Evolutionary conservation across 2,113 vertebrate genomes (phyloP).

Genomic region (Anolis carolinensis): DNA sequence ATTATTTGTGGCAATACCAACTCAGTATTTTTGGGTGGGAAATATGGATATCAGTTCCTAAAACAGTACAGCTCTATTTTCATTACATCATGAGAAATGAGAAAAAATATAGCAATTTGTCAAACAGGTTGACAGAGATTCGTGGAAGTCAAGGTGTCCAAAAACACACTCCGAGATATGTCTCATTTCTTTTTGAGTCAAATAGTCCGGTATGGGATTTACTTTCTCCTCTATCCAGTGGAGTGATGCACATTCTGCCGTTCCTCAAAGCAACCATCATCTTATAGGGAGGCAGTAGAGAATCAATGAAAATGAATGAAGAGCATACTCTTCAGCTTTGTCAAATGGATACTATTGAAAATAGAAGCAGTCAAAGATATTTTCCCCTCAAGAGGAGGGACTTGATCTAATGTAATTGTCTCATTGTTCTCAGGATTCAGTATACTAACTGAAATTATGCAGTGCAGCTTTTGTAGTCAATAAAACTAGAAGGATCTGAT

Average conservation of each 20-base stretch:
- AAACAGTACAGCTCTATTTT: neutral
- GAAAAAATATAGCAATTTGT: slow-evolving; percentile 3
- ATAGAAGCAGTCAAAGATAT: slow-evolving; percentile 38
- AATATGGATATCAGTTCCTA: neutral
- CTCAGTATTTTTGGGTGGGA: neutral
- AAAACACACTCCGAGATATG: slow-evolving; percentile 10
- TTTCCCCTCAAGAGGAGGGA: neutral
- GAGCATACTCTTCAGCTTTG: slow-evolving; percentile 9
- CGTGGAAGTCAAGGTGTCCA: neutral
- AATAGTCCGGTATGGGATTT: slow-evolving; percentile 16
- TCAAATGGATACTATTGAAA: slow-evolving; percentile 38
- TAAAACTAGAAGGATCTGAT: slow-evolving; percentile 36
- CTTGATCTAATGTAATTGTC: slow-evolving; percentile 38
- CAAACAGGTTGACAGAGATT: slow-evolving; percentile 10
- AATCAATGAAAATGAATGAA: slow-evolving; percentile 58
- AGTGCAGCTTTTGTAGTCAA: slow-evolving; percentile 11
- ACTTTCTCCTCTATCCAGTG: neutral
- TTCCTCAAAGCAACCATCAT: slow-evolving; percentile 31
- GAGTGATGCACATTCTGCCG: slow-evolving; percentile 30
- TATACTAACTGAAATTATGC: too few species aligned
- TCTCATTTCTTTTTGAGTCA: slow-evolving; percentile 17
- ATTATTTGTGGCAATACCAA: neutral
- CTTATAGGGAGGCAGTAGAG: slow-evolving; percentile 33
- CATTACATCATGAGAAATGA: neutral
- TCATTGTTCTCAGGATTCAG: slow-evolving; percentile 38